A percentile compares a stretch with the other conserved stretches of the same genome.
phyloP scores from a whole-genome alignment of 2,888 invertebrate genomes.

The Trichopoda pennipes region DNA sequence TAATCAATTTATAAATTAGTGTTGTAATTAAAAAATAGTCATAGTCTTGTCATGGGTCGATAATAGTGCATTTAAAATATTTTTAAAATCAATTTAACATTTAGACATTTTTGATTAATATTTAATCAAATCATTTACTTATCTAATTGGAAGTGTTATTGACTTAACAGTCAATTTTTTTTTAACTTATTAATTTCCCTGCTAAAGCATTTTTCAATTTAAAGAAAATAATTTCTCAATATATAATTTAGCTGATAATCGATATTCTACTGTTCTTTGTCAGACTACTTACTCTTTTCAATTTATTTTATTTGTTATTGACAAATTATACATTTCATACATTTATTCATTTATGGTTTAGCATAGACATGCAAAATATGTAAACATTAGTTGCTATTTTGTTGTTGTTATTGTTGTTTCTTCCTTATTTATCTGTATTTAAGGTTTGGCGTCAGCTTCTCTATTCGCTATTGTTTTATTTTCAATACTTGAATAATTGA shows the following conservation, averaged over 20 bases:
- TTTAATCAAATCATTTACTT: no score
- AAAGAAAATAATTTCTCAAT: background rate
- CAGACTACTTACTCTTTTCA: slow-evolving; percentile 38
- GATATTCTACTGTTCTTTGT: slow-evolving; percentile 28
- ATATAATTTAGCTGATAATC: background rate
- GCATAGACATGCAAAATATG: slow-evolving; percentile 23
- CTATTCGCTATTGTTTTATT: slow-evolving; percentile 12
- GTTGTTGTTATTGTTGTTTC: background rate
- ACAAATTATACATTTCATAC: slow-evolving; percentile 54
- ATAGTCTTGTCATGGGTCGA: no score
- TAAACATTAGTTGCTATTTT: slow-evolving; percentile 29
- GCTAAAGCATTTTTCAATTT: no score
- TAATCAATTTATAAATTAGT: no score
- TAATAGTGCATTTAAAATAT: no score
- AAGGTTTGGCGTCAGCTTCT: slow-evolving; percentile 4
- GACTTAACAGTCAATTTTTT: no score
- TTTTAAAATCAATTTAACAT: no score
- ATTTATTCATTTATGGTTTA: slow-evolving; percentile 33
- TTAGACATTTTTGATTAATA: no score
- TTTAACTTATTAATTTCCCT: no score
- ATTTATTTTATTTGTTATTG: slow-evolving; percentile 63
- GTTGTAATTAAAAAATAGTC: no score
- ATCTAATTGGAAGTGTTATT: no score
- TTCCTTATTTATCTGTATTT: background rate
- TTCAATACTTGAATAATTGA: background rate